phyloP scores from a whole-genome alignment of 1,140 invertebrate genomes.

The Hylaeus volcanicus region DNA sequence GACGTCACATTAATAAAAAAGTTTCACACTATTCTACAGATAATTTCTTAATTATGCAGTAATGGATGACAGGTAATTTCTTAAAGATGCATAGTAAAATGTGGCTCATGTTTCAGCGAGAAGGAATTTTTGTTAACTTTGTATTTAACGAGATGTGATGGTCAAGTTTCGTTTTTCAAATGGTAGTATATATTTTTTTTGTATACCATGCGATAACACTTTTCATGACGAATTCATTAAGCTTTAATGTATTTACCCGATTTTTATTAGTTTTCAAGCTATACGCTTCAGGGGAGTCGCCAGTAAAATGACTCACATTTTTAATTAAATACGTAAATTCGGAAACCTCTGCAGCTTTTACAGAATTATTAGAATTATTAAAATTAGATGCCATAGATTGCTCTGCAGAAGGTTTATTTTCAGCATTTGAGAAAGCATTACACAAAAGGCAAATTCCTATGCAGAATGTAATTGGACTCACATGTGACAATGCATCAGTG shows the following conservation, averaged over 20 bases:
- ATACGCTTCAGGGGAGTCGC: no score
- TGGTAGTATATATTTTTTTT: no score
- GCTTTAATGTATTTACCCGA: no score
- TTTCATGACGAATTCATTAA: no score
- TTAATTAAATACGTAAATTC: conserved; percentile 9
- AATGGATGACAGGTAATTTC: no score
- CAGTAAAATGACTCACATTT: neutral
- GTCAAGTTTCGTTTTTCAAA: no score
- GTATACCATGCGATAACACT: no score
- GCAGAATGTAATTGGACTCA: neutral
- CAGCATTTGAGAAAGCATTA: conserved; percentile 3
- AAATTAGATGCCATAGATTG: conserved; percentile 8
- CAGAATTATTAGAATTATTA: conserved; percentile 20
- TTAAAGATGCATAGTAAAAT: neutral
- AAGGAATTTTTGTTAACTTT: no score
- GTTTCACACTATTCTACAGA: neutral
- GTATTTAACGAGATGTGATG: no score
- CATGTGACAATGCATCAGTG: conserved; percentile 1
- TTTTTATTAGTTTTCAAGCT: neutral
- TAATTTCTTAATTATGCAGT: no score
- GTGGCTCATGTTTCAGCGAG: no score
- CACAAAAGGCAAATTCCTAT: neutral
- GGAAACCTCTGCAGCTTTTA: conserved; percentile 3
- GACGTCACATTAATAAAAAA: neutral
- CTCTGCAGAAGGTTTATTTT: conserved; percentile 13